These are phyloP conservation scores for Rattus norvegicus DNA, from an alignment of 2,113 vertebrate genomes.

Conservation along the genomic window DNA sequence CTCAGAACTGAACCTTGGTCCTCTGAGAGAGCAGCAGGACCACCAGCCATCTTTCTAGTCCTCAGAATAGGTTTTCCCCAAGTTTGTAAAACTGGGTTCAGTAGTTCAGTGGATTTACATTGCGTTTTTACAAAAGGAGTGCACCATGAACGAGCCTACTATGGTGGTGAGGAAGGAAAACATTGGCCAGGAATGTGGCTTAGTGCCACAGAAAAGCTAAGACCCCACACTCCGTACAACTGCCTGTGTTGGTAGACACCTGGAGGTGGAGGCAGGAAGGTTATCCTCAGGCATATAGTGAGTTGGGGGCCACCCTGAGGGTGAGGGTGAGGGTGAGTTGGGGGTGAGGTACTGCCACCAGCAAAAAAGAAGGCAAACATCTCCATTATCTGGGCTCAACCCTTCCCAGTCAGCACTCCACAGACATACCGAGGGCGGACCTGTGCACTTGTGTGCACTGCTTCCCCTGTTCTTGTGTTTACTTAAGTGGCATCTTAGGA, in stretches of 20 bases:
- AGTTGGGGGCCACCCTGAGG: neutral
- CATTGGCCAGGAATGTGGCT: neutral
- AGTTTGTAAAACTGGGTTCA: neutral
- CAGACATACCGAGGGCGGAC: neutral
- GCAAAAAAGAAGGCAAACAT: neutral
- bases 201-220: neutral
- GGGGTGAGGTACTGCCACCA: neutral
- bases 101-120: constrained; percentile 5
- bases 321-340: too few relatives aligned
- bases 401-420: neutral
- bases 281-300: neutral
- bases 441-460: neutral
- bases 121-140: neutral
- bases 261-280: neutral
- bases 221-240: neutral
- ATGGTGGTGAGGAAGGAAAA: neutral
- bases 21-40: neutral
- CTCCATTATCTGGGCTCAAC: neutral
- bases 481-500: neutral
- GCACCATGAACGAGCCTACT: neutral
- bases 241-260: too few relatives aligned
- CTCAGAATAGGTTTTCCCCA: neutral
- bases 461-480: neutral
- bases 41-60: neutral
- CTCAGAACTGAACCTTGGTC: neutral